A percentile compares a stretch with the other conserved stretches of the same genome.
These are phyloP conservation scores for Tenthredo mesomela DNA, from an alignment of 2,888 invertebrate species.

Conservation along the genomic window DNA sequence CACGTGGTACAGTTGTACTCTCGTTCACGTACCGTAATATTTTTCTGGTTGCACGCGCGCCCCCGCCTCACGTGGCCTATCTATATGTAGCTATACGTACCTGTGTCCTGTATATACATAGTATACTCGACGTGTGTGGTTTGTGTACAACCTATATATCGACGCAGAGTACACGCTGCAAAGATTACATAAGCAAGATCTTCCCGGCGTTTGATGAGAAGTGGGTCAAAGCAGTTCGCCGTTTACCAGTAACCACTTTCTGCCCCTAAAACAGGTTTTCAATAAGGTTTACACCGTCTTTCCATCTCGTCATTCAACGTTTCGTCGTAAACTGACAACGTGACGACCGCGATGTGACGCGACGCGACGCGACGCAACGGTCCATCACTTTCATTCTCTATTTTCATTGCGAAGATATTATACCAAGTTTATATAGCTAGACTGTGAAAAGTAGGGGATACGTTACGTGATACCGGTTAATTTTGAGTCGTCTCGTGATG, in stretches of 20 bases:
- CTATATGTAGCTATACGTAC: background rate
- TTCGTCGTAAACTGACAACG: conserved; percentile 18
- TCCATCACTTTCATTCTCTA: conserved; percentile 3
- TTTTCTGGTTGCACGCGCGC: conserved; percentile 21
- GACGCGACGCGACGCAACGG: background rate
- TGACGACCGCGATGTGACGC: background rate
- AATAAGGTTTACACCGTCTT: background rate
- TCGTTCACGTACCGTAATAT: conserved; percentile 36
- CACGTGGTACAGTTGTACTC: conserved; percentile 53
- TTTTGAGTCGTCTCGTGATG: conserved; percentile 41
- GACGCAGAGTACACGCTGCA: background rate
- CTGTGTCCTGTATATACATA: conserved; percentile 8
- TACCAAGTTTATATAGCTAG: background rate
- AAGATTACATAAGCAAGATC: conserved; percentile 37
- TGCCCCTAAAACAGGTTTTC: conserved; percentile 41
- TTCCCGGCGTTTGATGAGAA: conserved; percentile 44
- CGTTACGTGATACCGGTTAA: conserved; percentile 41
- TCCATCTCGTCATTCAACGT: conserved; percentile 2
- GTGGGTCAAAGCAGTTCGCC: conserved; percentile 27
- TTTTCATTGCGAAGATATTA: background rate
- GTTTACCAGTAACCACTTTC: background rate
- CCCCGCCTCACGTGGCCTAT: conserved; percentile 30
- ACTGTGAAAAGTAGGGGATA: background rate
- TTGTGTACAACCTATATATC: conserved; percentile 3
- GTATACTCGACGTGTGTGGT: background rate